These are phyloP conservation scores for Drosophila ezoana DNA, from an alignment of 2,888 invertebrate species.

Conservation along the genomic window DNA sequence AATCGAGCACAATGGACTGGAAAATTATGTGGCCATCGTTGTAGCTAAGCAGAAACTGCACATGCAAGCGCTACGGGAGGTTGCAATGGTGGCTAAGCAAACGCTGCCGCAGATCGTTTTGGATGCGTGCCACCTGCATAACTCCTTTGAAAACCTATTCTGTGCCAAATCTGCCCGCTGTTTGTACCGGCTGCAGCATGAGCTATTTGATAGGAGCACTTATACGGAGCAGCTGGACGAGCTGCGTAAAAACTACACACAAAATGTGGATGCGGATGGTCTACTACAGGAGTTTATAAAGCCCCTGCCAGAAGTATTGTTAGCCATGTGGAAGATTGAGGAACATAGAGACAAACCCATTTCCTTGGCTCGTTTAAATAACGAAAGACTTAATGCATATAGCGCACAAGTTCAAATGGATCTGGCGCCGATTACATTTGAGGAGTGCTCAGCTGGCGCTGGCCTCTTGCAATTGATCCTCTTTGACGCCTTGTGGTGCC, in stretches of 20 bases:
- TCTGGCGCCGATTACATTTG: constrained; percentile 41
- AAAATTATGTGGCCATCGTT: constrained; percentile 44
- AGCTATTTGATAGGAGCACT: not conserved
- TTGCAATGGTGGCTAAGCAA: constrained; percentile 4
- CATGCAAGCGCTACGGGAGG: constrained; percentile 23
- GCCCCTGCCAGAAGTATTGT: constrained; percentile 22
- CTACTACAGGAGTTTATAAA: constrained; percentile 23
- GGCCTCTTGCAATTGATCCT: constrained; percentile 42
- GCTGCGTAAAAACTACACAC: constrained; percentile 14
- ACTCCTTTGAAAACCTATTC: constrained; percentile 27
- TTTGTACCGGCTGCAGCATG: constrained; percentile 16
- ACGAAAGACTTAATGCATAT: constrained; percentile 28
- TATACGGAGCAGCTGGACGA: constrained; percentile 18
- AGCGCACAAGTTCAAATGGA: constrained; percentile 39
- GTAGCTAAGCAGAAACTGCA: constrained; percentile 11
- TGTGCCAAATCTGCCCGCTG: constrained; percentile 30
- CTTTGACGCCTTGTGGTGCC: constrained; percentile 46
- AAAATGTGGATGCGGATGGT: constrained; percentile 16
- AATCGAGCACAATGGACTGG: constrained; percentile 45
- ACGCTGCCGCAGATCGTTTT: constrained; percentile 30
- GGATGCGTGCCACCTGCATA: constrained; percentile 30
- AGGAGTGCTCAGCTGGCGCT: constrained; percentile 37
- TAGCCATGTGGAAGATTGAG: constrained; percentile 40
- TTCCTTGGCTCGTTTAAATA: constrained; percentile 31
- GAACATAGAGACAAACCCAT: constrained; percentile 37